These are phyloP conservation scores for Cassiopea xamachana DNA, from an alignment of 30 jellyfish, hydroid and myxozoan species.

Conservation along the genomic window DNA sequence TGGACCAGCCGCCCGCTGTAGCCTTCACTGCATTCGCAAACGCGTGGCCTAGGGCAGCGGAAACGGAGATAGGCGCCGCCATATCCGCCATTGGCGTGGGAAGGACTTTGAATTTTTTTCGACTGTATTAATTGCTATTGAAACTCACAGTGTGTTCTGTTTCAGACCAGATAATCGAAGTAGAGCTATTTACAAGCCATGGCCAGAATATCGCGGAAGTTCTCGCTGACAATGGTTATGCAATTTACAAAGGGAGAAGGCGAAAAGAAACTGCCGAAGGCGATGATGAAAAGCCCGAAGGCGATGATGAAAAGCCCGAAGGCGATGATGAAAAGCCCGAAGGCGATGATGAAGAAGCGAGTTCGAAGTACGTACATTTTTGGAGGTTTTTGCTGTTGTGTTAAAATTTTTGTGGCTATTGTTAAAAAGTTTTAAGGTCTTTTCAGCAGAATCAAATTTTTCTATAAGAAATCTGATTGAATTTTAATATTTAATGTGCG, in stretches of 20 bases:
- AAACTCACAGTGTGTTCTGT: background rate
- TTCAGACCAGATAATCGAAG: constrained; percentile 34
- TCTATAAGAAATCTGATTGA: too few relatives aligned
- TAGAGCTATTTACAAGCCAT: constrained; percentile 9
- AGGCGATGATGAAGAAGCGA: constrained; percentile 20
- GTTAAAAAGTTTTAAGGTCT: too few relatives aligned
- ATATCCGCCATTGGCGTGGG: too few relatives aligned
- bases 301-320: background rate
- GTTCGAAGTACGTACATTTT: background rate
- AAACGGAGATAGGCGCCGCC: too few relatives aligned
- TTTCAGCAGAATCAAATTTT: too few relatives aligned
- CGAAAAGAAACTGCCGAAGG: background rate
- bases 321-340: background rate
- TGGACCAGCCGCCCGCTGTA: too few relatives aligned
- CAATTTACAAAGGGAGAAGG: constrained; percentile 16
- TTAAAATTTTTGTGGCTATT: too few relatives aligned
- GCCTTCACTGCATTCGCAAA: too few relatives aligned
- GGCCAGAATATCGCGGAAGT: constrained; percentile 47
- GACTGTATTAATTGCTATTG: background rate
- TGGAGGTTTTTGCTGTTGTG: too few relatives aligned
- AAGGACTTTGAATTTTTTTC: background rate
- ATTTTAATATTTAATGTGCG: too few relatives aligned
- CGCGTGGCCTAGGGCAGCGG: too few relatives aligned
- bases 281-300: background rate
- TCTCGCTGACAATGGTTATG: constrained; percentile 29